Base-by-base conservation (phyloP, 2,888 invertebrate species). In the Macrosiphum euphorbiae region DNA sequence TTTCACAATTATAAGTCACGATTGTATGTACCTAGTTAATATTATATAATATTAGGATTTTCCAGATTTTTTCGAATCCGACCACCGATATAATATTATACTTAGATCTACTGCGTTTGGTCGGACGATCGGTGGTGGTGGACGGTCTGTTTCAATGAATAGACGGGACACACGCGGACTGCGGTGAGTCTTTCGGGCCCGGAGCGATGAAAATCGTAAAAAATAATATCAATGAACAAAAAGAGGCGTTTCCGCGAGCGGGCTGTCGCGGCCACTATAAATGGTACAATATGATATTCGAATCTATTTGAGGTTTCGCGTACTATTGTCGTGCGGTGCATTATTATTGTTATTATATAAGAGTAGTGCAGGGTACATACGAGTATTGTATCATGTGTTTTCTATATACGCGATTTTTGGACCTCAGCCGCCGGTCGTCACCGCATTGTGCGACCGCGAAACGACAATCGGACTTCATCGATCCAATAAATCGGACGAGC, bases 171-270 rank as follows among this genome's bases (percentile, higher is more conserved):
- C 52, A 52, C 52, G 13, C 4, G 47, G 84, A 84, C n/a, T 1
- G 50, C 50, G 16, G n/a, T 28, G 58, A 26, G 50, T 86, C 28
- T 86, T 50, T 78, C 1, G 16, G n/a, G 13, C 20, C 7, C 35
- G 11, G 28, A 28, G 11, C 28, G 35, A 78, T 8, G 35, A 8
- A 78, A 20, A 41, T 20, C 26, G 41, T 41, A 88, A 52, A 88
- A 52, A 88, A 88, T 28, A 58, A 41, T 41, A 88, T 35, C 52
- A 87, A 87, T 13, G 13, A 44, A 78, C n/a, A 28, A 58, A 88
- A 88, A 88, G 26, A 88, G 88, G 88, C 88, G 88, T 88, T 88
- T 55, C 41, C 58, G 58, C 88, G 44, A 55, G 58, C 35, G 78
- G 28, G 10, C 35, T 28, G 86, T 26, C 52, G 55, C 50, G n/a